These are phyloP conservation scores for Drosophila prostipennis DNA, from an alignment of 2,888 invertebrate genomes.

Conservation along the genomic window DNA sequence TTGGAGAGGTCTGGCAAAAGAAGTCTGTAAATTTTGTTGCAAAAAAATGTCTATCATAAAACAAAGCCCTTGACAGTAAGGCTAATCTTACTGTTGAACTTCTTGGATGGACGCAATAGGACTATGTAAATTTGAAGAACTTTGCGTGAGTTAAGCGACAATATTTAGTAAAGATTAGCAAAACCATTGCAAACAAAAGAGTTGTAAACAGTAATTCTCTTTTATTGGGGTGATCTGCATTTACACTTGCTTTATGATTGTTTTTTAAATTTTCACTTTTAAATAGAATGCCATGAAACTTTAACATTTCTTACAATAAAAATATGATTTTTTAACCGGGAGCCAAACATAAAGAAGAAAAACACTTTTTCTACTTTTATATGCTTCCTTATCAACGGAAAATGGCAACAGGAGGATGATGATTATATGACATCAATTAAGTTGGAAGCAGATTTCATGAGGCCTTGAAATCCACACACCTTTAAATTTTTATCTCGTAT, in stretches of 20 bases:
- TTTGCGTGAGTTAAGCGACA: conserved; percentile 4
- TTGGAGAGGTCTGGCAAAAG: conserved; percentile 1
- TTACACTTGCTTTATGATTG: background rate
- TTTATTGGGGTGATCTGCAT: background rate
- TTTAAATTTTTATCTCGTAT: background rate
- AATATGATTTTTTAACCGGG: background rate
- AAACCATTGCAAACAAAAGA: conserved; percentile 6
- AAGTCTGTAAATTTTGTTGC: conserved; percentile 13
- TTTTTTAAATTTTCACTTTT: conserved; percentile 1
- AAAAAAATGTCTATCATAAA: background rate
- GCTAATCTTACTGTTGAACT: conserved; percentile 13
- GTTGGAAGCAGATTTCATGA: conserved; percentile 16
- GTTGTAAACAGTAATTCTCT: conserved; percentile 10
- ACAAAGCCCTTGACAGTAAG: conserved; percentile 5
- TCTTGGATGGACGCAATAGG: background rate
- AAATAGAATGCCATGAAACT: background rate
- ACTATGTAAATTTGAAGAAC: conserved; percentile 7
- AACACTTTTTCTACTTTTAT: background rate
- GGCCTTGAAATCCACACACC: conserved; percentile 11
- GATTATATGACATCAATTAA: conserved; percentile 5
- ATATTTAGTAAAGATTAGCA: conserved; percentile 4
- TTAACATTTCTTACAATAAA: background rate
- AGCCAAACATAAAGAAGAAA: background rate
- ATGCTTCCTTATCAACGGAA: background rate
- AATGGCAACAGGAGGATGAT: background rate